Evolutionary conservation across 1,140 invertebrate genomes (phyloP).

Genomic region (Odontomachus brunneus): DNA sequence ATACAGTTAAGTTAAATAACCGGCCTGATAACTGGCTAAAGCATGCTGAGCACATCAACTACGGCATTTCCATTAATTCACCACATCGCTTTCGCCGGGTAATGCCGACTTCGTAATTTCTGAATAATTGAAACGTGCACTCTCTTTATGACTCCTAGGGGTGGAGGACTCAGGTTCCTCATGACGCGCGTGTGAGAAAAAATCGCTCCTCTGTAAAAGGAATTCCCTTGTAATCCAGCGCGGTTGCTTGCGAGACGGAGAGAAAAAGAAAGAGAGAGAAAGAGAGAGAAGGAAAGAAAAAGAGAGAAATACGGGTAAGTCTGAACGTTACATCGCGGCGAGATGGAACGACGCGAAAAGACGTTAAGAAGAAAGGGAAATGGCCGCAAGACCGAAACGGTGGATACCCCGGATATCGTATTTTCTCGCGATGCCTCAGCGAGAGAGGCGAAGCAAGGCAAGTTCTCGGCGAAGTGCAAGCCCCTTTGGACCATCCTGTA

Average conservation of each 20-base stretch:
- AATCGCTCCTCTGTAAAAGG: slow-evolving; percentile 14
- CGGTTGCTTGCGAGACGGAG: not conserved
- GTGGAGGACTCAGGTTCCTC: not conserved
- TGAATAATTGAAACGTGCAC: slow-evolving; percentile 13
- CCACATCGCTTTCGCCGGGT: slow-evolving; percentile 5
- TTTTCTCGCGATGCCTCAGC: slow-evolving; percentile 63
- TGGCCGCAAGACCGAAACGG: slow-evolving; percentile 36
- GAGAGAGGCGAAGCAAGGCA: slow-evolving; percentile 24
- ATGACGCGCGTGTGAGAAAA: not conserved
- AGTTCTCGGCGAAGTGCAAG: not conserved
- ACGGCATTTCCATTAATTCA: slow-evolving; percentile 35
- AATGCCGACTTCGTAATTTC: slow-evolving; percentile 29
- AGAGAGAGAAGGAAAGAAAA: too few relatives aligned
- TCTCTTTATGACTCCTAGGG: not conserved
- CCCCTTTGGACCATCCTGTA: slow-evolving; percentile 56
- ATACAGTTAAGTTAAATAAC: slow-evolving; percentile 41
- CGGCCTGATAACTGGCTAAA: slow-evolving; percentile 15
- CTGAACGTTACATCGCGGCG: slow-evolving; percentile 41
- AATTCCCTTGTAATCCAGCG: slow-evolving; percentile 18
- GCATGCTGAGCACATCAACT: slow-evolving; percentile 20
- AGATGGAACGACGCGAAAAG: slow-evolving; percentile 65
- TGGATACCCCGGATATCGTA: slow-evolving; percentile 66
- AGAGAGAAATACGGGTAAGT: slow-evolving; percentile 4
- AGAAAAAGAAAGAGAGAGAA: too few relatives aligned
- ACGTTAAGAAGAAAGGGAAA: slow-evolving; percentile 42